phyloP scores from a whole-genome alignment of 2,888 invertebrate genomes.

The Ectemnius continuus region DNA sequence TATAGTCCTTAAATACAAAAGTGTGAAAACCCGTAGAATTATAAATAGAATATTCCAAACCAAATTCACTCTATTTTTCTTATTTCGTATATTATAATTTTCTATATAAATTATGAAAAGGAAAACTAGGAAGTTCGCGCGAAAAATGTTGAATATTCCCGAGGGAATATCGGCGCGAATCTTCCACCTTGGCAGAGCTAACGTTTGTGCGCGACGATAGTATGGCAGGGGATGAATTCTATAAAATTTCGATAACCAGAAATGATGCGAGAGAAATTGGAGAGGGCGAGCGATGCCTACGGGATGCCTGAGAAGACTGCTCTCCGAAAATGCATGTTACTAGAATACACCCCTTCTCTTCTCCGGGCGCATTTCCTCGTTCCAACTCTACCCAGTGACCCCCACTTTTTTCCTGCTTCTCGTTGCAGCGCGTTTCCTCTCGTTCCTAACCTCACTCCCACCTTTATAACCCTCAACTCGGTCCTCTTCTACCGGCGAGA shows the following conservation, averaged over 20 bases:
- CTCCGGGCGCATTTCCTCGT: background rate
- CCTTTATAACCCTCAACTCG: background rate
- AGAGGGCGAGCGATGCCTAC: constrained; percentile 9
- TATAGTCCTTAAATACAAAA: too few relatives aligned
- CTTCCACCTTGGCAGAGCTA: too few relatives aligned
- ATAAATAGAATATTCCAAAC: too few relatives aligned
- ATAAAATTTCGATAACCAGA: constrained; percentile 21
- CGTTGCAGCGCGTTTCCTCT: background rate
- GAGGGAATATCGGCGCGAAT: too few relatives aligned
- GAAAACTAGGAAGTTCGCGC: too few relatives aligned
- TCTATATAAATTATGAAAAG: too few relatives aligned
- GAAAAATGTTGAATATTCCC: too few relatives aligned
- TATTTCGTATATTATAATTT: too few relatives aligned
- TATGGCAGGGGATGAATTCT: too few relatives aligned
- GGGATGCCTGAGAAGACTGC: constrained; percentile 17
- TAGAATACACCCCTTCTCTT: background rate
- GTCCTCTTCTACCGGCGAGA: constrained; percentile 10
- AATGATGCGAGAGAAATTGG: constrained; percentile 47
- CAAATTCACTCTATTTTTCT: too few relatives aligned
- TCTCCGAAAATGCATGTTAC: background rate
- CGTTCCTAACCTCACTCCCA: background rate
- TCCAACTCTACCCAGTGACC: background rate
- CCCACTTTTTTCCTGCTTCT: background rate
- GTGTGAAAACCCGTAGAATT: too few relatives aligned
- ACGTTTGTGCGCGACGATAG: too few relatives aligned